phyloP scores from a whole-genome alignment of 2,797 vertebrate genomes.

The Sphenodon punctatus region DNA sequence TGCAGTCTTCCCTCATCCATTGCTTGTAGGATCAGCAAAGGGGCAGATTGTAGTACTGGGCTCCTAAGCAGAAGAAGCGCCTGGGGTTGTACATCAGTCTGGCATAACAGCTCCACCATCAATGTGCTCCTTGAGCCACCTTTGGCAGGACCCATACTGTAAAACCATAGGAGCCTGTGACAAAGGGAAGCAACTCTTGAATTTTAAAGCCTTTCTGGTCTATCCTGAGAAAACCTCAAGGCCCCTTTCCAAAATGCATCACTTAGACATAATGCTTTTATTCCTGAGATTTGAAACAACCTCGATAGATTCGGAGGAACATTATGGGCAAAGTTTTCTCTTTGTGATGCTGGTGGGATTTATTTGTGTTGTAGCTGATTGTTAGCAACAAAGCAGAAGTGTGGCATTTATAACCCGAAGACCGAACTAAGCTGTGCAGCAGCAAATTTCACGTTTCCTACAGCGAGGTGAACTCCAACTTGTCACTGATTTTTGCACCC shows the following conservation, averaged over 20 bases:
- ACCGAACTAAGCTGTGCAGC: slow-evolving; percentile 53
- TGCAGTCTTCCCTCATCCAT: too few relatives aligned
- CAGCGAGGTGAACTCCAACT: slow-evolving; percentile 65
- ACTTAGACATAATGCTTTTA: neutral
- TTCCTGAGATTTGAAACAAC: neutral
- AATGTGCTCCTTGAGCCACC: too few relatives aligned
- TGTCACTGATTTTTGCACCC: slow-evolving; percentile 71
- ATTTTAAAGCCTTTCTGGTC: neutral
- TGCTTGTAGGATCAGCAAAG: too few relatives aligned
- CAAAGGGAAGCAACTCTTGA: neutral
- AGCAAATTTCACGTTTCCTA: slow-evolving; percentile 34
- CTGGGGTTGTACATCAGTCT: too few relatives aligned
- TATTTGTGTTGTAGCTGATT: neutral
- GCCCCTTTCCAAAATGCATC: neutral
- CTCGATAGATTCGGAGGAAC: neutral
- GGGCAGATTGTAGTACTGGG: too few relatives aligned
- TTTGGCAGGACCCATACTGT: too few relatives aligned
- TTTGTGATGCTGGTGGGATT: neutral
- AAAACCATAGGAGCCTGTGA: too few relatives aligned
- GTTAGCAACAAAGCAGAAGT: slow-evolving; percentile 40
- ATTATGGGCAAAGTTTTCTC: slow-evolving; percentile 18
- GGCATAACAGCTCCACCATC: too few relatives aligned
- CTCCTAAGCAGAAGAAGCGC: too few relatives aligned
- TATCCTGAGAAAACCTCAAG: neutral
- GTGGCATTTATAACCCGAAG: slow-evolving; percentile 45